Conservation (phyloP, 2,888 invertebrate genomes). For the Dasysyrphus albostriatus region DNA sequence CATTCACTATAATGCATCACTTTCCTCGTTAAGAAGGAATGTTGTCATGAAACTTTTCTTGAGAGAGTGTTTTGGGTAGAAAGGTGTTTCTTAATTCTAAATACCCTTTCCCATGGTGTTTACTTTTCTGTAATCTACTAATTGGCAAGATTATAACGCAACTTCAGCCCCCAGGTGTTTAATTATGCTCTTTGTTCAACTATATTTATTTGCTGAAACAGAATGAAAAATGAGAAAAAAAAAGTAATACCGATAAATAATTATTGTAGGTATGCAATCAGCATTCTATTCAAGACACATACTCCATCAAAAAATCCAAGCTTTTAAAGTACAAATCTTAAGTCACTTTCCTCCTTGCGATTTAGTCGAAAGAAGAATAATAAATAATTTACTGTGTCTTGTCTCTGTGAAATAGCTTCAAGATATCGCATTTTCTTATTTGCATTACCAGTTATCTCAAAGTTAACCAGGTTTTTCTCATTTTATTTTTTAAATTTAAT, state of each 20-base stretch:
- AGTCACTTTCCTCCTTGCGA: conserved; percentile 2
- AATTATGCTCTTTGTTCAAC: conserved; percentile 14
- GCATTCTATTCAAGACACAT: conserved; percentile 8
- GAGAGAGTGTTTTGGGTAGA: neutral
- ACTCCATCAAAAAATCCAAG: conserved; percentile 3
- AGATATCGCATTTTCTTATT: conserved; percentile 10
- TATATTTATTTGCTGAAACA: too few relatives aligned
- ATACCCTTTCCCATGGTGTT: neutral
- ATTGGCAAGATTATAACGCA: neutral
- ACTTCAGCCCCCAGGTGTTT: neutral
- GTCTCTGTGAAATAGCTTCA: neutral
- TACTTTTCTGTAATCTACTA: neutral
- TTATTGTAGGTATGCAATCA: neutral
- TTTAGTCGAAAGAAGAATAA: neutral
- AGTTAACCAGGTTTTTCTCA: conserved; percentile 10
- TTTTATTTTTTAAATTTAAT: too few relatives aligned
- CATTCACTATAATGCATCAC: too few relatives aligned
- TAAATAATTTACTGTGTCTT: neutral
- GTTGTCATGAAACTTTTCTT: neutral
- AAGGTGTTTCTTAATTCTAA: neutral
- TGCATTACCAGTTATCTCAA: conserved; percentile 37
- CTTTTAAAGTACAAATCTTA: neutral
- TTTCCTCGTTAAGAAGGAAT: neutral
- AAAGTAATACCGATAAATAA: neutral
- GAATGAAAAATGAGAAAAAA: neutral